Evolutionary conservation across 1,140 invertebrate species (phyloP), one percentile per base, ranked within the genome.

Genomic region (Neotoxoptera formosana): DNA sequence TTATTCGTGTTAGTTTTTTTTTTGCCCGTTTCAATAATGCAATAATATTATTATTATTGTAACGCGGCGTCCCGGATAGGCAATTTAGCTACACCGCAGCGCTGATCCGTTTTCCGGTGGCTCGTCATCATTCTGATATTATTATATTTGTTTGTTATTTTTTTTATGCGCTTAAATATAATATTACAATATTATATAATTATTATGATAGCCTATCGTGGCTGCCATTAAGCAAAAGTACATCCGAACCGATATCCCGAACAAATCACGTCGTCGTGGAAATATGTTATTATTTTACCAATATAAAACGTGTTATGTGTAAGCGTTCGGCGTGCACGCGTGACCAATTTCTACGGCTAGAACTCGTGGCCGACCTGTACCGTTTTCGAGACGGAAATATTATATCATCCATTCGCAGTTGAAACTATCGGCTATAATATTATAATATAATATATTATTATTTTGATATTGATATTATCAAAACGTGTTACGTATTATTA

Each of bases 231-330:
- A 20, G 30, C n/a, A n/a, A 76, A 14, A 76, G 14, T n/a, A 76
- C 30, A 76, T 76, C 60, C 30, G 60, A 17, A 76, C 30, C 60
- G 60, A 76, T 76, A n/a, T 34, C 14, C 60, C 6, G 60, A 76
- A 76, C 30, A 76, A 76, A 76, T 76, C 60, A 76, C 60, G 60
- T 76, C 30, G 30, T n/a, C n/a, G 14, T 76, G 60, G 60, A 76
- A 76, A 76, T 76, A 76, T n/a, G n/a, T 76, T n/a, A 76, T 76
- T 76, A 76, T 76, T 76, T 76, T n/a, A 76, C 60, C 60, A 76
- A 76, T 76, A 76, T 76, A 76, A 76, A 76, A n/a, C 60, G 60
- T 76, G 60, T 76, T 53, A 34, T 30, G 60, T 14, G 6, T 76
- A 76, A 76, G 60, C 60, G 14, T 76, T 76, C n/a, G 60, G 60